A percentile compares a stretch with the other conserved stretches of the same genome.
Conservation (phyloP, 1,140 invertebrate species). For the Lineus longissimus region DNA sequence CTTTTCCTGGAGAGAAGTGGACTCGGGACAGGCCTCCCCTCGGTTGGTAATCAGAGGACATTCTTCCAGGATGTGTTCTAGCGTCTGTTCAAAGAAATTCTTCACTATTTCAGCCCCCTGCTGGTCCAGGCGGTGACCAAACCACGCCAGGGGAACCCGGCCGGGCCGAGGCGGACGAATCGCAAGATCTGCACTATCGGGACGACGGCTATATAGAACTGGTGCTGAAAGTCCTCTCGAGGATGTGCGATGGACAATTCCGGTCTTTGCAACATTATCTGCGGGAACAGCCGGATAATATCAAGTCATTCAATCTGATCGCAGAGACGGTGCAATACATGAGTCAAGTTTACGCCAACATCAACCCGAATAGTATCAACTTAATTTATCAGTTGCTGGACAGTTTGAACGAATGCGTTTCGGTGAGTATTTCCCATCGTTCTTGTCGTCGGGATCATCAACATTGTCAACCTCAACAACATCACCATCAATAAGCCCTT, state of each 20-base stretch:
- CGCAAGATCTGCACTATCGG: conserved; percentile 45
- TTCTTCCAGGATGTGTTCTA: no score
- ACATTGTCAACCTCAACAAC: no score
- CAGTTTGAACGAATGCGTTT: conserved; percentile 51
- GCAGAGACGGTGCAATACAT: conserved; percentile 51
- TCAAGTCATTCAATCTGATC: conserved; percentile 53
- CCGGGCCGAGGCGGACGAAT: neutral
- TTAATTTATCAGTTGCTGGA: conserved; percentile 49
- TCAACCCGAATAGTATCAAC: conserved; percentile 49
- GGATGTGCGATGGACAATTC: conserved; percentile 53
- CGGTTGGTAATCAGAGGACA: no score
- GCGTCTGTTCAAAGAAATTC: no score
- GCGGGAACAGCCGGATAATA: conserved; percentile 54
- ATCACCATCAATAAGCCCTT: no score
- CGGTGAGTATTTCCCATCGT: conserved; percentile 34
- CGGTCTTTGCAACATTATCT: conserved; percentile 49
- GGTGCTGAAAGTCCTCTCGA: conserved; percentile 48
- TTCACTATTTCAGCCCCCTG: neutral
- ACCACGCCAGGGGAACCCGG: neutral
- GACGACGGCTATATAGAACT: conserved; percentile 52
- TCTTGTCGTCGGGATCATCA: neutral
- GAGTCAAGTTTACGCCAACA: conserved; percentile 50
- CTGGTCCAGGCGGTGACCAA: neutral
- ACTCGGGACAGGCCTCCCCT: no score
- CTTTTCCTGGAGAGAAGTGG: no score